phyloP scores from a whole-genome alignment of 2,113 vertebrate species.

The Cyphomyrus plagiostoma region DNA sequence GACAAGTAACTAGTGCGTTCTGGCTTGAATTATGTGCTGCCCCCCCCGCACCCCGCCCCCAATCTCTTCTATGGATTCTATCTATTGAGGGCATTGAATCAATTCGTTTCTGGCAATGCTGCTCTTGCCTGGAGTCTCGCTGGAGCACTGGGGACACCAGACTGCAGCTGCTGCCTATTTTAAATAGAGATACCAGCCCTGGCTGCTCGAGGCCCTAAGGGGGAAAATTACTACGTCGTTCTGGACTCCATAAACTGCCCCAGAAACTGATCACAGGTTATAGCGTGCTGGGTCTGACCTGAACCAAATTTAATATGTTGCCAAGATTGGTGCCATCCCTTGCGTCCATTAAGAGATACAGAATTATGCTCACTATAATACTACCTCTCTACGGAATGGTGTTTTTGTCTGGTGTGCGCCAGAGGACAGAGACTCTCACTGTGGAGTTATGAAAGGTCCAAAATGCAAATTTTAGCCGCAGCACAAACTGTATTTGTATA shows the following conservation, averaged over 20 bases:
- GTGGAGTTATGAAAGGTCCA: neutral
- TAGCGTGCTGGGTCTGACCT: neutral
- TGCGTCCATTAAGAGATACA: neutral
- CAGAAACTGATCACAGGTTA: neutral
- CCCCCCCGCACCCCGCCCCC: neutral
- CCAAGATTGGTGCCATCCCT: neutral
- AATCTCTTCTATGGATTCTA: constrained; percentile 1
- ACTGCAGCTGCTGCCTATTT: neutral
- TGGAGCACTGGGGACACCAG: neutral
- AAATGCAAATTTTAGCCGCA: neutral
- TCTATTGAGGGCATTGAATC: constrained; percentile 1
- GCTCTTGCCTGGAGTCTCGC: neutral
- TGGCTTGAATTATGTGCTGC: neutral
- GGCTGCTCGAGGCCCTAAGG: neutral
- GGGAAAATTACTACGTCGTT: neutral
- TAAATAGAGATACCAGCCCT: constrained; percentile 8
- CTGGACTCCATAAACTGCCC: neutral
- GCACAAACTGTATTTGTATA: neutral
- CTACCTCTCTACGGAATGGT: neutral
- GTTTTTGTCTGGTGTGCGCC: neutral
- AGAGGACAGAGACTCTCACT: neutral
- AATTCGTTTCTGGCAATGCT: neutral
- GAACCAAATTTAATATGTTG: neutral
- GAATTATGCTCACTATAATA: neutral
- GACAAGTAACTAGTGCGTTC: neutral